Percentiles rank a stretch among this genome's conserved stretches.
Evolutionary conservation across 2,797 vertebrate species (phyloP).

Genomic region (Cynopterus sphinx): DNA sequence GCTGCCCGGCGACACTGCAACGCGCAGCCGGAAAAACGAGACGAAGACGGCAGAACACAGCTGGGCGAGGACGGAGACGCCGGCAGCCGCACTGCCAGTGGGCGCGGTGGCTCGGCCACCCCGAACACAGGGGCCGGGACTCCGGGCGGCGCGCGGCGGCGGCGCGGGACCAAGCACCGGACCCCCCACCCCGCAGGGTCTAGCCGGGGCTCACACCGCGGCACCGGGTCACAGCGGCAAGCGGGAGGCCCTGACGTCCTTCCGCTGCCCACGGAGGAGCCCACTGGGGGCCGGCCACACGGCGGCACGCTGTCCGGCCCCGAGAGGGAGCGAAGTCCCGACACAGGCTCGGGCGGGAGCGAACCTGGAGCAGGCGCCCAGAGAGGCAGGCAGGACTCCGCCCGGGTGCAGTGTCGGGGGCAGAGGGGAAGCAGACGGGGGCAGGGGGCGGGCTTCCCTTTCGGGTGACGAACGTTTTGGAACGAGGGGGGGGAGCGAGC

Average conservation of each 20-base stretch:
- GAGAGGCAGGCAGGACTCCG: no score
- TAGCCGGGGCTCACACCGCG: no score
- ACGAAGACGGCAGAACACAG: neutral
- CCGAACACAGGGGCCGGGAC: no score
- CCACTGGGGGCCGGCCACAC: rapidly evolving
- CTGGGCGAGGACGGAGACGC: rapidly evolving
- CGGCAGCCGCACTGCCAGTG: rapidly evolving
- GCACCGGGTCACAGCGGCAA: no score
- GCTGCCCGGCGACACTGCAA: neutral
- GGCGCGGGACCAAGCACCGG: no score
- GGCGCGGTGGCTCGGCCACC: rapidly evolving
- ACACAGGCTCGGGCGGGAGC: rapidly evolving
- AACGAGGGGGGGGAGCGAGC: rapidly evolving
- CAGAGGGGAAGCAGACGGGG: rapidly evolving
- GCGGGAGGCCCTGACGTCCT: no score
- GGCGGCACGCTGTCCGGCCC: rapidly evolving
- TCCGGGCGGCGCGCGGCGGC: no score
- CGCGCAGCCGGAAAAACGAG: rapidly evolving
- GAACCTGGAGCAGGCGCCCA: rapidly evolving
- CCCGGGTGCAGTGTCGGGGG: no score
- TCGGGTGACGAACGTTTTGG: rapidly evolving
- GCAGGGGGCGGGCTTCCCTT: neutral
- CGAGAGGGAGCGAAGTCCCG: rapidly evolving
- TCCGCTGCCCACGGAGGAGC: neutral
- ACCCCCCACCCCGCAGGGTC: no score